Percentiles rank a stretch among this genome's conserved stretches.
Evolutionary conservation across 2,888 invertebrate species (phyloP).

Genomic region (Hololepta plana): DNA sequence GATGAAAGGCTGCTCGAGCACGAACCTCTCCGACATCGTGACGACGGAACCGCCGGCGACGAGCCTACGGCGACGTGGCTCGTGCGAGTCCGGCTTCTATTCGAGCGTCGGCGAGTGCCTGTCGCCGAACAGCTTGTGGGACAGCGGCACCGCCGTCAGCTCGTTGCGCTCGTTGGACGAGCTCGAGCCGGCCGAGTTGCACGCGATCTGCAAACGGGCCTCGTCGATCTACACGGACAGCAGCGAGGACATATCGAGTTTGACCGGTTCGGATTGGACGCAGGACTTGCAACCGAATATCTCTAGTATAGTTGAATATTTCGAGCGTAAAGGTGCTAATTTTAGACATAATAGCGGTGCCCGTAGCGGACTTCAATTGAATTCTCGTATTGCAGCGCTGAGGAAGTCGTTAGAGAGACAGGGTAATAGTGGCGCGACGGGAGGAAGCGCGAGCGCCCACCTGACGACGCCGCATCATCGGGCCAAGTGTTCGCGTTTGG

Average conservation of each 20-base stretch:
- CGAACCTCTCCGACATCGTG: constrained; percentile 19
- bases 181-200: constrained; percentile 35
- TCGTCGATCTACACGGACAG: constrained; percentile 76
- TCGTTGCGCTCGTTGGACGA: constrained; percentile 41
- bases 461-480: constrained; percentile 21
- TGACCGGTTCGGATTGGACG: constrained; percentile 59
- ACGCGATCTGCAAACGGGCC: constrained; percentile 44
- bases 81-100: constrained; percentile 81
- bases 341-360: constrained; percentile 28
- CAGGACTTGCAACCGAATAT: constrained; percentile 47
- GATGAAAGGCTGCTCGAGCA: constrained; percentile 24
- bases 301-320: constrained; percentile 74
- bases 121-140: constrained; percentile 27
- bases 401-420: constrained; percentile 21
- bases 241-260: constrained; percentile 68
- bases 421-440: constrained; percentile 11
- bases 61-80: constrained; percentile 50
- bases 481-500: constrained; percentile 41
- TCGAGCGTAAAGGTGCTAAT: constrained; percentile 55
- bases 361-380: constrained; percentile 22
- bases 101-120: constrained; percentile 53
- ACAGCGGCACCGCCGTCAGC: constrained; percentile 38
- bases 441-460: constrained; percentile 7
- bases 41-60: constrained; percentile 11
- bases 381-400: constrained; percentile 23